phyloP scores from a whole-genome alignment of 2,113 vertebrate species.

The Asarcornis scutulata region DNA sequence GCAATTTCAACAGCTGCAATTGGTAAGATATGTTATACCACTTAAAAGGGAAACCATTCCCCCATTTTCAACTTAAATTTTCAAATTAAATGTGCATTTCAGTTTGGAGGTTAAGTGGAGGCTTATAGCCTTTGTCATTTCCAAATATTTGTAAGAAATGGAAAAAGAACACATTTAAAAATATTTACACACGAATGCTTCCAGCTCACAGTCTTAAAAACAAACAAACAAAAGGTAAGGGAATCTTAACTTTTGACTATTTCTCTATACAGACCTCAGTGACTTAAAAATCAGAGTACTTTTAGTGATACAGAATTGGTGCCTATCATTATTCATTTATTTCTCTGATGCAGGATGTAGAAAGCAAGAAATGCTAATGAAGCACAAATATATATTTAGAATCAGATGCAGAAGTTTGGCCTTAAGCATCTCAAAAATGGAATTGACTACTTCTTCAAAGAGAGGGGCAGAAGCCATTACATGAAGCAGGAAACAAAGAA shows the following conservation, averaged over 20 bases:
- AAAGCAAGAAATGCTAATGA: not conserved
- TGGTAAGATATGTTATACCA: not conserved
- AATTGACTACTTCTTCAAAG: not conserved
- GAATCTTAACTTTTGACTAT: not conserved
- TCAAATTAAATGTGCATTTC: not conserved
- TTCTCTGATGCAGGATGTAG: not conserved
- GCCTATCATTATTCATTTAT: not conserved
- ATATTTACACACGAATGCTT: not conserved
- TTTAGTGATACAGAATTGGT: not conserved
- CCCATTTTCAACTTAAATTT: not conserved
- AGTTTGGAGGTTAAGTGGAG: not conserved
- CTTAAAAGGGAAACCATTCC: not conserved
- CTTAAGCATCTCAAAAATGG: not conserved
- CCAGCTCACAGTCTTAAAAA: not conserved
- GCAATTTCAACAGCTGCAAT: not conserved
- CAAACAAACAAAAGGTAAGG: not conserved
- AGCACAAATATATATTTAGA: not conserved
- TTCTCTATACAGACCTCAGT: not conserved
- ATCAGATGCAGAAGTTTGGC: not conserved
- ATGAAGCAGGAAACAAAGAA: not conserved
- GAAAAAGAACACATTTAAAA: not conserved
- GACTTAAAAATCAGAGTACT: not conserved
- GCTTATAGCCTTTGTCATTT: not conserved
- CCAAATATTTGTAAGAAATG: not conserved
- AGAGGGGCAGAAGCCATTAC: not conserved